Conservation (phyloP, 1,140 invertebrate species). For the Reticulitermes speratus region DNA sequence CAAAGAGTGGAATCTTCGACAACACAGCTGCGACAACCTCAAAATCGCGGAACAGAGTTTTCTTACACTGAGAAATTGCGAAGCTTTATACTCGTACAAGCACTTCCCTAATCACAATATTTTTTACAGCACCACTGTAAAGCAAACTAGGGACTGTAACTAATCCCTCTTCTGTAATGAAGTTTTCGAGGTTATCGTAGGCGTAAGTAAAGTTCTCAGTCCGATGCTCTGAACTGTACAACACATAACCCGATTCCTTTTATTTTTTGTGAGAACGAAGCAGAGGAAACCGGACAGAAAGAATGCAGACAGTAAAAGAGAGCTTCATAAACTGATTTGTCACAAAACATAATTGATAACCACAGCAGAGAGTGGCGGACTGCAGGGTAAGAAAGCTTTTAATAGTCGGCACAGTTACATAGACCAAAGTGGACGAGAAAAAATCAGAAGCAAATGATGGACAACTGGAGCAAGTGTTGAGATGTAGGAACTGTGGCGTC, state of each 20-base stretch:
- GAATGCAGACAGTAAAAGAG: background rate
- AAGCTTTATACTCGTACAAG: no score
- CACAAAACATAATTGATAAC: constrained; percentile 10
- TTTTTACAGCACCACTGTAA: no score
- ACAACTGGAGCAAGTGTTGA: background rate
- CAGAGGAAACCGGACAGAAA: background rate
- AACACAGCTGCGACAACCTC: no score
- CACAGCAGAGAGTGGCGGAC: background rate
- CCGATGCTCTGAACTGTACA: background rate
- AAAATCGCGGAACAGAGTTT: no score
- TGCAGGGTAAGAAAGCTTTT: background rate
- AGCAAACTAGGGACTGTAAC: no score
- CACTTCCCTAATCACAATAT: no score
- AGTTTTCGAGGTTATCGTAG: no score
- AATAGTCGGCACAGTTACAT: background rate
- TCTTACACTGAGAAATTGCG: no score
- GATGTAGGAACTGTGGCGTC: background rate
- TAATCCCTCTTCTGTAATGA: no score
- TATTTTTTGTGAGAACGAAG: background rate
- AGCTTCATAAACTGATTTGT: background rate
- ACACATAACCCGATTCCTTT: background rate
- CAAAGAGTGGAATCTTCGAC: no score
- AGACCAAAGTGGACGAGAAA: background rate
- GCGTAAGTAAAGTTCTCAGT: background rate
- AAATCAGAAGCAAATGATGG: background rate